Evolutionary conservation across 2,888 invertebrate genomes (phyloP).

Genomic region (Caradrina clavipalpis): DNA sequence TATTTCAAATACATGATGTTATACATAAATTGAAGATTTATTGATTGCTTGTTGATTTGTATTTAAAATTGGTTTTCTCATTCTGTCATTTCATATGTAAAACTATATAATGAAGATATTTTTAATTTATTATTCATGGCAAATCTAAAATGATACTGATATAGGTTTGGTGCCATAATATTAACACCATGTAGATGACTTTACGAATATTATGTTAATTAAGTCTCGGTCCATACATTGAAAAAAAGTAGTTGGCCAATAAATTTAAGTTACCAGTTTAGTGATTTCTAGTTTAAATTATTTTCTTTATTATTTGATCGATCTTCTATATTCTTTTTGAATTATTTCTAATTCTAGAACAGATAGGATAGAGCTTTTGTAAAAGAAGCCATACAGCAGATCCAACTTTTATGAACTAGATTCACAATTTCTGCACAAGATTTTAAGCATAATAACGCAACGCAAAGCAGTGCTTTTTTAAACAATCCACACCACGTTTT

Average conservation of each 20-base stretch:
- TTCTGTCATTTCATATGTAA: background rate
- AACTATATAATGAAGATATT: background rate
- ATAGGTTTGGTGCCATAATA: background rate
- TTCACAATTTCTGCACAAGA: background rate
- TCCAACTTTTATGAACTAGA: no score
- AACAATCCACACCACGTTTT: background rate
- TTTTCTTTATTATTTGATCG: no score
- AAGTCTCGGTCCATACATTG: conserved; percentile 27
- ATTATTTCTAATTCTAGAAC: no score
- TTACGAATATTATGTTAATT: conserved; percentile 4
- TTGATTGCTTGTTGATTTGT: background rate
- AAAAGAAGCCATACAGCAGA: no score
- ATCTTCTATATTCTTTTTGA: no score
- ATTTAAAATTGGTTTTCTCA: background rate
- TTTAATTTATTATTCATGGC: background rate
- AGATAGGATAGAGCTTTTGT: no score
- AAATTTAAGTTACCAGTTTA: background rate
- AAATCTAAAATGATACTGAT: background rate
- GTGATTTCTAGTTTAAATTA: no score
- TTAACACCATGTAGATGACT: conserved; percentile 45
- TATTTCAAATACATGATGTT: conserved; percentile 34
- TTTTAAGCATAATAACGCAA: background rate
- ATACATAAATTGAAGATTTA: background rate
- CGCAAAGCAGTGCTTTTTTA: background rate
- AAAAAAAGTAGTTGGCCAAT: background rate